phyloP scores from a whole-genome alignment of 2,888 invertebrate species.

The Leucoptera coffeella region DNA sequence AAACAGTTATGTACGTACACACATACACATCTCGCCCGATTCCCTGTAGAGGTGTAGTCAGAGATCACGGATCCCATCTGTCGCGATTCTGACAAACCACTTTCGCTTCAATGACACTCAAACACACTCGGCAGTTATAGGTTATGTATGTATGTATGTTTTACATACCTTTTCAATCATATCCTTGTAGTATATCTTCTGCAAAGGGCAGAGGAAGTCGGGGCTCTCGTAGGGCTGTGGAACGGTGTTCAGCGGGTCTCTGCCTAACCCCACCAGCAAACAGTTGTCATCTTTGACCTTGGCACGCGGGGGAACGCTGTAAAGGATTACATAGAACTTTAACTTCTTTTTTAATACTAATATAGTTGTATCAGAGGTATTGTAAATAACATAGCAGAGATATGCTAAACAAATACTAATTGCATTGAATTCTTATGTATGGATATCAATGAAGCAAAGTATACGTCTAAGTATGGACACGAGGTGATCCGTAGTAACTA shows the following conservation, averaged over 20 bases:
- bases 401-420: no score
- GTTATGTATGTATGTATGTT: background rate
- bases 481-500: background rate
- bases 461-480: background rate
- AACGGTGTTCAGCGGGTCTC: conserved; percentile 21
- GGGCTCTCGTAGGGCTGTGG: conserved; percentile 12
- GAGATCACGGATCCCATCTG: no score
- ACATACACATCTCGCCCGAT: no score
- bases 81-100: no score
- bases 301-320: conserved; percentile 29
- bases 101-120: no score
- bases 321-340: no score
- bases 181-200: conserved; percentile 27
- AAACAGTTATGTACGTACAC: no score
- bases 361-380: no score
- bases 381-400: no score
- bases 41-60: no score
- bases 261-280: conserved; percentile 26
- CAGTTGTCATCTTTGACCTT: conserved; percentile 29
- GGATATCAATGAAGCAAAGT: background rate
- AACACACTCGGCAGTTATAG: no score
- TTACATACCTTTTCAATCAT: conserved; percentile 22
- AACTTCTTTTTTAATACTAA: no score
- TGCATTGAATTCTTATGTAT: background rate
- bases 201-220: conserved; percentile 25